phyloP scores from a whole-genome alignment of 2,888 invertebrate genomes.

The Tachina grossa region DNA sequence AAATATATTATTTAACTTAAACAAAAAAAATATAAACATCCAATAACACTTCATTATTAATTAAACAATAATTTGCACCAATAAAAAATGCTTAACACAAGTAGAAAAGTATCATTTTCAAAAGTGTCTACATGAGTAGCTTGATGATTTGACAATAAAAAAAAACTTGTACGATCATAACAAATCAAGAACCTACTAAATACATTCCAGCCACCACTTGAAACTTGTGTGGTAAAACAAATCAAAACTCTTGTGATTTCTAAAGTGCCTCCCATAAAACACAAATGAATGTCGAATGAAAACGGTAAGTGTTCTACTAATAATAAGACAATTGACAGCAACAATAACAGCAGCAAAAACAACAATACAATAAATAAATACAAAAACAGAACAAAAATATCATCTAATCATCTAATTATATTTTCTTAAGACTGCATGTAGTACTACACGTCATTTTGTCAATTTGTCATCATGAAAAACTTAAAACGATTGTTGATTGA shows the following conservation, averaged over 20 bases:
- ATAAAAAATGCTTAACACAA: slow-evolving; percentile 36
- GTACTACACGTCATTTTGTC: too few relatives aligned
- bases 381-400: slow-evolving; percentile 25
- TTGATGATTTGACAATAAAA: slow-evolving; percentile 25
- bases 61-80: slow-evolving; percentile 32
- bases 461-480: too few relatives aligned
- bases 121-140: slow-evolving; percentile 24
- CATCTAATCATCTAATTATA: slow-evolving; percentile 21
- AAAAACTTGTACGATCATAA: slow-evolving; percentile 18
- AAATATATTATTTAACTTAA: too few relatives aligned
- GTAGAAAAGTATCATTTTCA: slow-evolving; percentile 38
- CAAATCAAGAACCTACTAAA: slow-evolving; percentile 17
- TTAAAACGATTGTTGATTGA: too few relatives aligned
- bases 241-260: slow-evolving; percentile 64
- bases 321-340: slow-evolving; percentile 41
- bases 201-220: slow-evolving; percentile 43
- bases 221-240: slow-evolving; percentile 65
- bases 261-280: slow-evolving; percentile 60
- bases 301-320: slow-evolving; percentile 51
- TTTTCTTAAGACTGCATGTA: neutral
- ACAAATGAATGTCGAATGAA: slow-evolving; percentile 25
- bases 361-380: slow-evolving; percentile 22
- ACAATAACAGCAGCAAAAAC: neutral
- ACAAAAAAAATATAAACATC: neutral
- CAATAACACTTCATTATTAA: slow-evolving; percentile 32